A percentile compares a stretch with the other conserved stretches of the same genome.
These are phyloP conservation scores for Gandaritis pyraliata DNA, from an alignment of 2,888 invertebrate species.

Conservation along the genomic window DNA sequence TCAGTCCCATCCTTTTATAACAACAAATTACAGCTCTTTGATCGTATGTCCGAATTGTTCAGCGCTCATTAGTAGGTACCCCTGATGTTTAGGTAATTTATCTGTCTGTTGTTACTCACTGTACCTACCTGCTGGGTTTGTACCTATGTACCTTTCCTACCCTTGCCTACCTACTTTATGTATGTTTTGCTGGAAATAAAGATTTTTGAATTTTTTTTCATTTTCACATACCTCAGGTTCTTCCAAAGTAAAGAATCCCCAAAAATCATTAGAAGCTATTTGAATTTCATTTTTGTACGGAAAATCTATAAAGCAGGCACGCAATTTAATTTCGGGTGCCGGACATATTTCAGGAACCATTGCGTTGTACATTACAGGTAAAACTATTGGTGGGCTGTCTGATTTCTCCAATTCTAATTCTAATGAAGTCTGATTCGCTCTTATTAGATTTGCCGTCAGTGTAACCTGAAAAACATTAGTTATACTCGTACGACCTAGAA, in stretches of 20 bases:
- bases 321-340: constrained; percentile 79
- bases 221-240: constrained; percentile 39
- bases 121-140: too few species aligned
- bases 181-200: too few species aligned
- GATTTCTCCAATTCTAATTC: constrained; percentile 84
- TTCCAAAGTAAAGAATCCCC: constrained; percentile 62
- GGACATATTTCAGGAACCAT: constrained; percentile 75
- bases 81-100: too few species aligned
- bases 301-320: constrained; percentile 85
- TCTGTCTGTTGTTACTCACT: too few species aligned
- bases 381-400: constrained; percentile 77
- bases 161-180: too few species aligned
- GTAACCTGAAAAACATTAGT: constrained; percentile 68
- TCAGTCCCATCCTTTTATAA: too few species aligned
- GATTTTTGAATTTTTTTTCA: too few species aligned
- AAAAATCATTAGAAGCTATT: constrained; percentile 75
- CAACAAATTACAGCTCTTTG: too few species aligned
- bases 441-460: constrained; percentile 80
- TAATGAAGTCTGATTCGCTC: constrained; percentile 73
- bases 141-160: too few species aligned
- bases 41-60: too few species aligned
- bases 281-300: constrained; percentile 77
- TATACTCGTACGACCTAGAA: not conserved
- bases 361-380: constrained; percentile 82
- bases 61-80: too few species aligned